These are phyloP conservation scores for Macrobrachium nipponense DNA, from an alignment of 1,140 invertebrate species.

Conservation along the genomic window DNA sequence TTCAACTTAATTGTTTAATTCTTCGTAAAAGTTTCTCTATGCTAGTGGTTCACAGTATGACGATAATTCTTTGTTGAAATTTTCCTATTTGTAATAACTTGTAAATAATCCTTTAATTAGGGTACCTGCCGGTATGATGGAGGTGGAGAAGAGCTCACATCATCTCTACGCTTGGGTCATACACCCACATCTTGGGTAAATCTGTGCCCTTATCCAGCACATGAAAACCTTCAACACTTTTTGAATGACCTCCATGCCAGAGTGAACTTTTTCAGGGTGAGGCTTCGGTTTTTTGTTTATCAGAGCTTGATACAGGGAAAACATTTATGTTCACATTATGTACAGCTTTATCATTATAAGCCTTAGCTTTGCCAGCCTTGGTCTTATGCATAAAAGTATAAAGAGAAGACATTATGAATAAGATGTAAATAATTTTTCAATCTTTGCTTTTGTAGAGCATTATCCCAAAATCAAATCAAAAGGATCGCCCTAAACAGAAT, in stretches of 20 bases:
- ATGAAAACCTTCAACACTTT: conserved; percentile 24
- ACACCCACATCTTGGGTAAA: conserved; percentile 28
- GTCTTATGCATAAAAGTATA: too few relatives aligned
- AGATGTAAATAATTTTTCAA: too few relatives aligned
- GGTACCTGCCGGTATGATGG: neutral
- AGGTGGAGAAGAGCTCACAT: conserved; percentile 25
- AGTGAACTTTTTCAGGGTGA: conserved; percentile 33
- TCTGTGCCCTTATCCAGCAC: conserved; percentile 18
- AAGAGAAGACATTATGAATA: too few relatives aligned
- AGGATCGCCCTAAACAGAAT: too few relatives aligned
- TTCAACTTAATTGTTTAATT: too few relatives aligned
- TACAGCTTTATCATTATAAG: neutral
- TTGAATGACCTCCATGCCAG: conserved; percentile 32
- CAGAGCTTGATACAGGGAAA: neutral
- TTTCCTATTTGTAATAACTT: too few relatives aligned
- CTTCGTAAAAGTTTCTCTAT: too few relatives aligned
- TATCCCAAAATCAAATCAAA: too few relatives aligned
- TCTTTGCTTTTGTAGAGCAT: too few relatives aligned
- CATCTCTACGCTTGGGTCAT: conserved; percentile 23
- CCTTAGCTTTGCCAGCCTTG: too few relatives aligned
- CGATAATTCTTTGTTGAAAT: too few relatives aligned
- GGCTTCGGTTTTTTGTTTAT: neutral
- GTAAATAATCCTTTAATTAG: neutral
- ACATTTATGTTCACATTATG: neutral
- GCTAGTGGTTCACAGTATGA: too few relatives aligned